phyloP scores from a whole-genome alignment of 1,140 invertebrate species.

The Calephelis nemesis region DNA sequence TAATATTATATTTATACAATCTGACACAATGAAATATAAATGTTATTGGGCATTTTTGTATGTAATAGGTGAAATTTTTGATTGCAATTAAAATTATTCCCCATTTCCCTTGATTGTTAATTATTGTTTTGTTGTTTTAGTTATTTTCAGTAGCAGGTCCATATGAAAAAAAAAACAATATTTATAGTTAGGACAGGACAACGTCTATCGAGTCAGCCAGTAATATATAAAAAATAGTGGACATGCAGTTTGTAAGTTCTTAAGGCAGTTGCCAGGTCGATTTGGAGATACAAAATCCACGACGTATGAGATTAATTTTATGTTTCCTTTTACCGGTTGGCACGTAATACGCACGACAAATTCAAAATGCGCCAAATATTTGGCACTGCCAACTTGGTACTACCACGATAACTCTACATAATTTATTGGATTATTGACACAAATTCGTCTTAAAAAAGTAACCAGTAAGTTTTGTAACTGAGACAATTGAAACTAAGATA shows the following conservation, averaged over 20 bases:
- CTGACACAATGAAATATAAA: too few species aligned
- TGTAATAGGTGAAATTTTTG: too few species aligned
- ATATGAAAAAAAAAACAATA: too few species aligned
- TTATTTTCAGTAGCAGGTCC: too few species aligned
- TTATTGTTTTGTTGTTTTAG: too few species aligned
- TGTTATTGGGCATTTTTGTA: too few species aligned
- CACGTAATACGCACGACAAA: constrained; percentile 8
- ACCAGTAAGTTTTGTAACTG: neutral
- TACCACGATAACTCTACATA: neutral
- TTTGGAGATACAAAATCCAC: neutral
- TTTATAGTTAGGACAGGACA: too few species aligned
- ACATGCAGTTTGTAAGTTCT: neutral
- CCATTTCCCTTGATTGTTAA: too few species aligned
- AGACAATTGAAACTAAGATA: neutral
- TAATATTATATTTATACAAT: too few species aligned
- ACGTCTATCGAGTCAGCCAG: too few species aligned
- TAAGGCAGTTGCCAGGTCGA: neutral
- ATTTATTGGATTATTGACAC: constrained; percentile 2
- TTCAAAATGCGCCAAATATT: constrained; percentile 10
- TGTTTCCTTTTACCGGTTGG: constrained; percentile 8
- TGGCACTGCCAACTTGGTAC: neutral
- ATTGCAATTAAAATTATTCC: too few species aligned
- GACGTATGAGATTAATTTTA: neutral
- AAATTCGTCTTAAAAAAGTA: neutral
- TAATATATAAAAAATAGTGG: neutral